These are phyloP conservation scores for Cyclargus thomasi DNA, from an alignment of 1,140 invertebrate species.

Conservation along the genomic window DNA sequence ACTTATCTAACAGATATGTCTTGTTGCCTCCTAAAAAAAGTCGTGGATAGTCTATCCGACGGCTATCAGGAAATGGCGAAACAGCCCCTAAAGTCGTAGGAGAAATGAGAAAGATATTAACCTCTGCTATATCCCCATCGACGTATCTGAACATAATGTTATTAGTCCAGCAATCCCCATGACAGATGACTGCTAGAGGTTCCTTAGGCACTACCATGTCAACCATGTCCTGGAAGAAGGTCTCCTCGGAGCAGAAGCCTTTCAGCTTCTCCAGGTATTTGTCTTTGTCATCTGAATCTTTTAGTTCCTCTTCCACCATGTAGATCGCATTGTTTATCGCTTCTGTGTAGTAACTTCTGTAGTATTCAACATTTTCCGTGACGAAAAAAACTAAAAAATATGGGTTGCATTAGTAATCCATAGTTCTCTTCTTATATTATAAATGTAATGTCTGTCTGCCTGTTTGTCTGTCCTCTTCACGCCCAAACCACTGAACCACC, in stretches of 20 bases:
- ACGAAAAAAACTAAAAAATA: constrained; percentile 76
- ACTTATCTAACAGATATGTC: no score
- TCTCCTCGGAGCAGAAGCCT: constrained; percentile 78
- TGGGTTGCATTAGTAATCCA: not conserved
- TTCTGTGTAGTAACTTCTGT: constrained; percentile 80
- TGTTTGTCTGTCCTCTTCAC: no score
- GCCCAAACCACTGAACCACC: no score
- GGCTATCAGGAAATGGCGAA: no score
- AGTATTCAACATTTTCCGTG: constrained; percentile 81
- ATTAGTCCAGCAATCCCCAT: constrained; percentile 86
- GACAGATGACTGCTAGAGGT: constrained; percentile 80
- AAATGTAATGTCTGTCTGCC: no score
- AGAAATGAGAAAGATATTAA: no score
- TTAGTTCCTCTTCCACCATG: constrained; percentile 79
- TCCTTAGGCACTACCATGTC: constrained; percentile 77
- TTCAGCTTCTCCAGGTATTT: constrained; percentile 78
- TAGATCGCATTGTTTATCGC: constrained; percentile 79
- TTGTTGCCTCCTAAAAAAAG: no score
- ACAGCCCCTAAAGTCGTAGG: no score
- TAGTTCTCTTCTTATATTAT: no score
- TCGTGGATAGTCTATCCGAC: no score
- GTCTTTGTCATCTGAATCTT: constrained; percentile 64
- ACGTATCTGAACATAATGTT: constrained; percentile 82
- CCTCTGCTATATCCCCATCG: constrained; percentile 71
- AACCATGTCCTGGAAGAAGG: constrained; percentile 82